Percentiles rank a stretch among this genome's conserved stretches.
Conservation (phyloP, 2,113 vertebrate species). For the Neopipo cinnamomea region DNA sequence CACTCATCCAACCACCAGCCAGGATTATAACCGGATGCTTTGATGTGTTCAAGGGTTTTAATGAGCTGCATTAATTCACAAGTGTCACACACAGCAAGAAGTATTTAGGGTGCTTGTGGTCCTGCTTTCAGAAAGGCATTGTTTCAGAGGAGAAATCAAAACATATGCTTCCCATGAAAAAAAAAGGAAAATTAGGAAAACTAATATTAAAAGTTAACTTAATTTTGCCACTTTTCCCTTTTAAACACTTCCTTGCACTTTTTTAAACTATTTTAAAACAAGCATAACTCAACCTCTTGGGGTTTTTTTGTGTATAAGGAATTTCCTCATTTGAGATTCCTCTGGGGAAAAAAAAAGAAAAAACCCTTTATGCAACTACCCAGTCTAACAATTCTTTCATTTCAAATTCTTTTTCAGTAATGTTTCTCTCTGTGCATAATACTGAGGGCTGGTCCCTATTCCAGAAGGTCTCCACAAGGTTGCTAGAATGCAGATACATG, state of each 20-base stretch:
- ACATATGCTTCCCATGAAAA: neutral
- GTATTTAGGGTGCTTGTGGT: neutral
- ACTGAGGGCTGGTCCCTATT: neutral
- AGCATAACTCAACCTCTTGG: neutral
- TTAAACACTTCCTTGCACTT: neutral
- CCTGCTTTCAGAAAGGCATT: neutral
- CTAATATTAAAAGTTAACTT: neutral
- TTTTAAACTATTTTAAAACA: neutral
- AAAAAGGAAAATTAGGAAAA: neutral
- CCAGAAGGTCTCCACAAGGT: neutral
- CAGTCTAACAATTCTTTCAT: neutral
- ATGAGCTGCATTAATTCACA: neutral
- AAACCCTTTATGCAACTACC: neutral
- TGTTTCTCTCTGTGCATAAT: neutral
- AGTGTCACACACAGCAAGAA: neutral
- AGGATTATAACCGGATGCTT: neutral
- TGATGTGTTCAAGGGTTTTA: neutral
- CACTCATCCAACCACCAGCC: neutral
- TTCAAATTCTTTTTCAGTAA: neutral
- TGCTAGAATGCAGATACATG: neutral
- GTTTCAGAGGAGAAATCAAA: neutral
- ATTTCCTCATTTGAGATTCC: neutral
- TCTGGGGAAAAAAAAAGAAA: neutral
- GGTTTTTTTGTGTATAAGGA: neutral
- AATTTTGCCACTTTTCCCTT: neutral